Percentiles rank a stretch among this genome's conserved stretches.
Evolutionary conservation across 2,888 invertebrate genomes (phyloP).

Genomic region (Xylota sylvarum): DNA sequence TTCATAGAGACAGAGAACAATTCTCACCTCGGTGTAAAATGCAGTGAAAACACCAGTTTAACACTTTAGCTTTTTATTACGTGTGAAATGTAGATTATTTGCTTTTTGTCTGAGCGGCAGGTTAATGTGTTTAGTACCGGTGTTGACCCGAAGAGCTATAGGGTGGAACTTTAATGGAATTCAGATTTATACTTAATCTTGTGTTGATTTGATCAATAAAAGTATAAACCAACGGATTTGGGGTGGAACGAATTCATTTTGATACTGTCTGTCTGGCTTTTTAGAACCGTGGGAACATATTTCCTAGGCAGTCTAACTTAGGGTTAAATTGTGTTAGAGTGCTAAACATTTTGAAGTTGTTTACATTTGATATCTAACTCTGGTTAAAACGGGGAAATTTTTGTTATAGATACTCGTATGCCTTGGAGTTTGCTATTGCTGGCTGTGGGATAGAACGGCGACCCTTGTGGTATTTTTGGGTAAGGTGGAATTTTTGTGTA

Average conservation of each 20-base stretch:
- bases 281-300: constrained; percentile 36
- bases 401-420: neutral
- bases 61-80: constrained; percentile 66
- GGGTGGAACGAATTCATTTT: constrained; percentile 53
- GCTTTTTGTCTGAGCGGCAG: constrained; percentile 47
- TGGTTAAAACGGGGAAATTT: constrained; percentile 36
- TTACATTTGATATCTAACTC: constrained; percentile 36
- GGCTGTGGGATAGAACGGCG: constrained; percentile 5
- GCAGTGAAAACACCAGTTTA: constrained; percentile 43
- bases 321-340: constrained; percentile 13
- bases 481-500: neutral
- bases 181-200: constrained; percentile 35
- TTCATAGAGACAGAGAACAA: neutral
- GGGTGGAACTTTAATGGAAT: constrained; percentile 50
- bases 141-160: constrained; percentile 29
- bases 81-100: constrained; percentile 65
- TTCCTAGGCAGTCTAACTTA: neutral
- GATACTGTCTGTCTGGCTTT: constrained; percentile 3
- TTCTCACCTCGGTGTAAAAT: constrained; percentile 57
- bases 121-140: constrained; percentile 25
- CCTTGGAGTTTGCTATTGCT: constrained; percentile 13
- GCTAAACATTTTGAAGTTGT: constrained; percentile 42
- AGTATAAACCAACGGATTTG: constrained; percentile 43
- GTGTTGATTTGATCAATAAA: constrained; percentile 51
- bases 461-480: neutral